Evolutionary conservation across 2,113 vertebrate genomes (phyloP).

Genomic region (Myotis yumanensis): DNA sequence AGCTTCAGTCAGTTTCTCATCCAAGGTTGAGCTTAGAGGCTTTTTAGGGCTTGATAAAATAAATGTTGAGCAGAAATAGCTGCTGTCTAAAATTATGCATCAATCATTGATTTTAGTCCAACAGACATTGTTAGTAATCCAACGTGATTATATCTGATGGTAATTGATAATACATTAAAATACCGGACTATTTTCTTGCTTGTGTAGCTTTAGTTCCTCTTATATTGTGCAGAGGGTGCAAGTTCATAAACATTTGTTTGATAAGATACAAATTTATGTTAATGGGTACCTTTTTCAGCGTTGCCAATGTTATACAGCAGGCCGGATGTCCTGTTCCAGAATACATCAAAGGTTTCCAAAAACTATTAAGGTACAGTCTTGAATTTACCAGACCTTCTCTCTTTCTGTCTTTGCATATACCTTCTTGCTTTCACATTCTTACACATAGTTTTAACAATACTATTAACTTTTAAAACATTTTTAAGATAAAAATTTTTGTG

Average conservation of each 20-base stretch:
- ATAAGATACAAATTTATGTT: constrained; percentile 18
- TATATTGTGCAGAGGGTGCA: background rate
- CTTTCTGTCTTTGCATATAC: background rate
- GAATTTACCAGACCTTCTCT: background rate
- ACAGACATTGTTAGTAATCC: background rate
- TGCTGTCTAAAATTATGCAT: background rate
- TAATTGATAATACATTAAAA: background rate
- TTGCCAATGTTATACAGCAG: constrained; percentile 94
- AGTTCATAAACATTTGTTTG: background rate
- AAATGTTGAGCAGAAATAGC: background rate
- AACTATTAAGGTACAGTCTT: constrained; percentile 88
- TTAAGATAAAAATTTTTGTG: constrained; percentile 48
- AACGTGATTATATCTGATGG: background rate
- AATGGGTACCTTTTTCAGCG: constrained; percentile 82
- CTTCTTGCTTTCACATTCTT: constrained; percentile 22
- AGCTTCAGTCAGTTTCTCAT: background rate
- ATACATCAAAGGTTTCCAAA: constrained; percentile 95
- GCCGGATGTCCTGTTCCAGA: constrained; percentile 97
- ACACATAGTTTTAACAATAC: background rate
- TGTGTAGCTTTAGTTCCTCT: background rate
- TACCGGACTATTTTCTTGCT: background rate
- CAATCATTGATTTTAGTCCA: background rate
- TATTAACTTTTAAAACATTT: background rate
- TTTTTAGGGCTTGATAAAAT: constrained; percentile 10
- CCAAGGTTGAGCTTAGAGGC: background rate